Base-by-base conservation (phyloP, 2,797 vertebrate genomes). In the Telmatherina bonti region DNA sequence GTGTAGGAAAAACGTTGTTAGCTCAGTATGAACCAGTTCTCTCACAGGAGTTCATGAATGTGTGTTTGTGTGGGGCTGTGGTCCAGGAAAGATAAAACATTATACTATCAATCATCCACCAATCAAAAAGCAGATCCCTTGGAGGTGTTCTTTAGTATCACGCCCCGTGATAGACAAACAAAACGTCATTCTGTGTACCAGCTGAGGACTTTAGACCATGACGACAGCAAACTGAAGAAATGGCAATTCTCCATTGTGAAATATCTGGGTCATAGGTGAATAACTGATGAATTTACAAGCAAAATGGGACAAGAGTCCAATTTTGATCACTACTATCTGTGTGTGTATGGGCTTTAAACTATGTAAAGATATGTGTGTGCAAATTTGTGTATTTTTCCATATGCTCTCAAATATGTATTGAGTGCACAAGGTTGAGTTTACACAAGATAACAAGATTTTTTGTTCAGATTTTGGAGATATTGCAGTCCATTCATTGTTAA, bases 1-100 rank as follows among this genome's bases (percentile, higher is more conserved):
- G 24, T 31, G 62, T n/a, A 63, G 30, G 49, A 26, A 26, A 71
- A 77, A 72, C 54, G 62, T 8, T 72, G 52, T 75, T 36, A 22
- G 22, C 54, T 59, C 59, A 78, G 72, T 69, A 75, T 26, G 82
- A 79, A 68, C 35, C 35, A 22, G 31, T 53, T 65, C 65, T 22
- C 41, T 43, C 41, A 22, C 29, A 29, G 49, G 16, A 53, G 38
- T 49, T 51, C 18, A 47, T 9, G 7, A 38, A 22, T 13, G 36
- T 45, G 45, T 47, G 31, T 38, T 38, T 52, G 31, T 26, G 36
- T 54, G 33, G n/a, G 3, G 16, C 51, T 27, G 11, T 75, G 80
- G 64, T 64, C 66, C 33, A 74, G 35, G 55, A 62, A 62, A 30
- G 18, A 70, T 47, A 45, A 72, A 76, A 67, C 15, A 62, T 67